A percentile compares a stretch with the other conserved stretches of the same genome.
Evolutionary conservation across 2,888 invertebrate species (phyloP).

Genomic region (Heteropelma amictum): DNA sequence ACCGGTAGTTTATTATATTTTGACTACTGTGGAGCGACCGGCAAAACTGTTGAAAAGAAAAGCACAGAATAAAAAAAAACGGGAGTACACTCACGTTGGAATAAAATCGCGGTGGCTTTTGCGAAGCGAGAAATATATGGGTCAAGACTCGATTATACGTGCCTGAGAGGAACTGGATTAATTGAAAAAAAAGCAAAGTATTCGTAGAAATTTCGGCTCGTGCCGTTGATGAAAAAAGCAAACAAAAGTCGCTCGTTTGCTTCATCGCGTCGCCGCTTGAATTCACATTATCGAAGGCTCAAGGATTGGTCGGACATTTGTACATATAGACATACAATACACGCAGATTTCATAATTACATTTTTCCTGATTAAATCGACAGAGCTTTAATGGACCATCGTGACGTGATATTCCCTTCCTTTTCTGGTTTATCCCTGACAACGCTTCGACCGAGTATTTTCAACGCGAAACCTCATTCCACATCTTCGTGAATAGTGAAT

Average conservation of each 20-base stretch:
- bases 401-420: slow-evolving; percentile 32
- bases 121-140: slow-evolving; percentile 9
- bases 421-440: not conserved
- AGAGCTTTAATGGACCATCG: slow-evolving; percentile 38
- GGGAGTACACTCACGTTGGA: not conserved
- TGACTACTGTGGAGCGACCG: no score
- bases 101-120: not conserved
- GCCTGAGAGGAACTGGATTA: not conserved
- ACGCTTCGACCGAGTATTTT: slow-evolving; percentile 14
- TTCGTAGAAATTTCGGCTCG: not conserved
- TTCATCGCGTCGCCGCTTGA: not conserved
- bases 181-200: slow-evolving; percentile 4
- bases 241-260: not conserved
- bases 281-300: not conserved
- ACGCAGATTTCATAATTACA: not conserved
- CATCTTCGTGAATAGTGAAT: slow-evolving; percentile 38
- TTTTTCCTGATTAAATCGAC: slow-evolving; percentile 40
- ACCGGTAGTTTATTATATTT: no score
- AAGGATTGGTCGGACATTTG: no score
- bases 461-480: slow-evolving; percentile 12
- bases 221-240: not conserved
- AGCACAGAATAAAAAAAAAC: not conserved
- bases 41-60: not conserved
- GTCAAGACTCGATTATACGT: slow-evolving; percentile 15
- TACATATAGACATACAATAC: not conserved